phyloP scores from a whole-genome alignment of 23 tunicate genomes.

The Botrylloides violaceus region DNA sequence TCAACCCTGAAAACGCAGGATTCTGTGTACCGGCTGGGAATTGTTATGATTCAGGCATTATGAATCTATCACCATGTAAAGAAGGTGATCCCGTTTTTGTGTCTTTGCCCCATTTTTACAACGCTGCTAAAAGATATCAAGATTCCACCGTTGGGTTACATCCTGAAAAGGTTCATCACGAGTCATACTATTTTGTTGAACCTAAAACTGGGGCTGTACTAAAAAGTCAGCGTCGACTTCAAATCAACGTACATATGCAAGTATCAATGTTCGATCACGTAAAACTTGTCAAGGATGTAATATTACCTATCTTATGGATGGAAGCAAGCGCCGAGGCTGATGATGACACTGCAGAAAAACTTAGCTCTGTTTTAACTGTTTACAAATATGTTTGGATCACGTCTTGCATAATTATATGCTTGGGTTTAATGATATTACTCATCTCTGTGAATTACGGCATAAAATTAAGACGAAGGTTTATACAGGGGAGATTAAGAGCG shows the following conservation, averaged over 20 bases:
- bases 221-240: constrained; percentile 4
- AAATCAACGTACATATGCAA: constrained; percentile 8
- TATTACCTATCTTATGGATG: constrained; percentile 17
- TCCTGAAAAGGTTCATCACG: constrained; percentile 45
- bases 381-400: neutral
- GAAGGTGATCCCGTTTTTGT: constrained; percentile 73
- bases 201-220: constrained; percentile 39
- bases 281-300: neutral
- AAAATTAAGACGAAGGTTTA: too few species aligned
- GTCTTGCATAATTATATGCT: neutral
- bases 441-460: too few species aligned
- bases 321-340: constrained; percentile 18
- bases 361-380: neutral
- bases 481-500: too few species aligned
- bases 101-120: constrained; percentile 81
- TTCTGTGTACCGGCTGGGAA: constrained; percentile 62
- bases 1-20: constrained; percentile 63
- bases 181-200: constrained; percentile 58
- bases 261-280: neutral
- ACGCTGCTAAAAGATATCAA: constrained; percentile 48
- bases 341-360: constrained; percentile 6
- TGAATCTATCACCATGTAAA: constrained; percentile 47
- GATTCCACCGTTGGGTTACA: constrained; percentile 42
- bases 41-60: constrained; percentile 64
- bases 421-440: too few species aligned